Evolutionary conservation across 1,140 invertebrate species (phyloP).

Genomic region (Drosophila lacteicornis): DNA sequence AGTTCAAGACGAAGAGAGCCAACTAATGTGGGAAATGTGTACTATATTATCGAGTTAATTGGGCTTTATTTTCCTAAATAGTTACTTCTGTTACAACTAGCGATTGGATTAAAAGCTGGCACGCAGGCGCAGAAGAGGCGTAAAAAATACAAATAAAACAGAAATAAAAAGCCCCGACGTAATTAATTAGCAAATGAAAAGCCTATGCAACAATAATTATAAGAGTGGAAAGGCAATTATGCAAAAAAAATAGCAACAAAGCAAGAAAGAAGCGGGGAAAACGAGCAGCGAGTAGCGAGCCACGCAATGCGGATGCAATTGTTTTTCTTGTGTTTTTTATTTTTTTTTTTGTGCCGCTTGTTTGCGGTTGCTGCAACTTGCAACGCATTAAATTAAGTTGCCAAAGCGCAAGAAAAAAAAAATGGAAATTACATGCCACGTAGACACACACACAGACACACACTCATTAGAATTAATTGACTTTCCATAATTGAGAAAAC

Average conservation of each 20-base stretch:
- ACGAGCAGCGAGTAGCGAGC: constrained; percentile 51
- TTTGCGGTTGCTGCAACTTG: constrained; percentile 63
- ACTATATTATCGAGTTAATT: background rate
- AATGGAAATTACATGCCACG: constrained; percentile 80
- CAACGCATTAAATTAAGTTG: constrained; percentile 85
- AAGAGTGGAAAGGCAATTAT: constrained; percentile 78
- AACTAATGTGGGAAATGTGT: background rate
- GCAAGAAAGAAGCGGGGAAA: constrained; percentile 22
- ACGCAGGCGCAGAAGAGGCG: constrained; percentile 63
- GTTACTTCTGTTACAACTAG: no score
- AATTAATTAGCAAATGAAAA: constrained; percentile 82
- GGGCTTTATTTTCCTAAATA: background rate
- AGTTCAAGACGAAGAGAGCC: constrained; percentile 9
- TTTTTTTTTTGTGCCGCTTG: constrained; percentile 31
- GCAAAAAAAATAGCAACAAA: constrained; percentile 49
- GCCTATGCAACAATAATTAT: constrained; percentile 80
- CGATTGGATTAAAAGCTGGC: constrained; percentile 4
- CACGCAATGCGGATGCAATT: constrained; percentile 82
- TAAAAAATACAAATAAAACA: constrained; percentile 12
- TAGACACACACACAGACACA: constrained; percentile 43
- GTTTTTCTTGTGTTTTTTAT: constrained; percentile 39
- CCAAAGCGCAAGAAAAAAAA: constrained; percentile 73
- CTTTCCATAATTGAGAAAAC: constrained; percentile 84
- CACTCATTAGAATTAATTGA: constrained; percentile 84
- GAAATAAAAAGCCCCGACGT: constrained; percentile 37